These are phyloP conservation scores for Malthinus seriepunctatus DNA, from an alignment of 2,888 invertebrate genomes.

Conservation along the genomic window DNA sequence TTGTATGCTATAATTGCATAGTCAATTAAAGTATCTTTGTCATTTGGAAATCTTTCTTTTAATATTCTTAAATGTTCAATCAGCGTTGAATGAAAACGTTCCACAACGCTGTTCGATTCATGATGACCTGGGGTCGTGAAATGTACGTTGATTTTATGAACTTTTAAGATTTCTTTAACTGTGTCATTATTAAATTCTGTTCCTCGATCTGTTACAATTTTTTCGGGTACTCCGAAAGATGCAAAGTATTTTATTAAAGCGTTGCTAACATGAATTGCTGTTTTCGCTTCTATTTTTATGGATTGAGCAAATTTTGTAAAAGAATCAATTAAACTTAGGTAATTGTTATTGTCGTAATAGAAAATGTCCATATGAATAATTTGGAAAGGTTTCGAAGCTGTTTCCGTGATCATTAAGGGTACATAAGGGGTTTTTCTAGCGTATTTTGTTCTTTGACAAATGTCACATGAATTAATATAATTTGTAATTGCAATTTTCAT, in stretches of 20 bases:
- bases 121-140: slow-evolving; percentile 14
- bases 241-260: neutral
- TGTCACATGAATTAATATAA: neutral
- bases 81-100: slow-evolving; percentile 15
- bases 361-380: neutral
- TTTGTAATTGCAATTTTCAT: neutral
- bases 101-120: slow-evolving; percentile 8
- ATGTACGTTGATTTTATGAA: neutral
- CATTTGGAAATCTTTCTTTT: neutral
- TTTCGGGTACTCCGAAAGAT: neutral
- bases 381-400: neutral
- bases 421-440: neutral
- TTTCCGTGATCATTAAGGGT: neutral
- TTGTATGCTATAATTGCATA: slow-evolving; percentile 5
- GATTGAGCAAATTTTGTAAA: neutral
- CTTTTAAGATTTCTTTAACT: too few species aligned
- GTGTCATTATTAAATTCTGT: neutral
- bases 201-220: neutral
- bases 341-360: neutral
- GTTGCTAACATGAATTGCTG: neutral
- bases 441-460: neutral
- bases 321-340: neutral
- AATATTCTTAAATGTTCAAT: slow-evolving; percentile 11
- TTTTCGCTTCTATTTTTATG: neutral
- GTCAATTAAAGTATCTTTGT: neutral